Base-by-base conservation (phyloP, 64 coral and sea anemone species). In the Trachythela sp. region DNA sequence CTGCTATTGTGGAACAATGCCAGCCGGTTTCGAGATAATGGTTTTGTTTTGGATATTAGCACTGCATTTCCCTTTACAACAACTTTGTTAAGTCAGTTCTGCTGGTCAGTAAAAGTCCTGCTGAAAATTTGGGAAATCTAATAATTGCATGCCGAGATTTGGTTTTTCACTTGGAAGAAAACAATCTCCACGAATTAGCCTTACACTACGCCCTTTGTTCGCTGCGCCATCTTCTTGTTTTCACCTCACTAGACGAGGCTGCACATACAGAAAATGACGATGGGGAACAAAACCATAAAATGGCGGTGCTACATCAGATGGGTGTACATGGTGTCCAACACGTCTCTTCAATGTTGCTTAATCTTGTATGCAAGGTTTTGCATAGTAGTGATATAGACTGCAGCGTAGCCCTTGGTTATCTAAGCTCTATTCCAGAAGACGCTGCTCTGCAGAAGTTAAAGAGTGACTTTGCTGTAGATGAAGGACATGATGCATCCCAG, bases 161-260 rank as follows among this genome's bases (percentile, higher is more conserved):
- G 37, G 75, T 80, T 34, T 13, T 35, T 36, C 30, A 80, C 37
- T 30, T 80, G 2, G 75, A 80, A 20, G 75, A 80, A 80, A 80
- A 80, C 75, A 80, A 80, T 39, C 75, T 80, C 11, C 75, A 80
- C 37, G 75, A 80, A 80, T 6, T 80, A 1, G 75, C 75, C 20
- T 39, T 80, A 30, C 75, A 80, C 13, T 80, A 80, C 34, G 75
- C 75, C 34, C 37, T 80, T 20, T 39, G 37, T 22, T 80, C 33
- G 13, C 37, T 80, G 8, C 20, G 20, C 10, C 37, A 80, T 80
- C 75, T 80, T 18, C 75, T 80, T 80, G 33, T 13, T 0, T 80
- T 80, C 30, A 15, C 75, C 18, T 2, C 75, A 15, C 20, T 9
- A 10, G 30, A 30, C 20, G 30, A 80, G 75, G 24, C 24, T 64